These are phyloP conservation scores for Drosophila grimshawi DNA, from an alignment of 1,140 invertebrate genomes.

Conservation along the genomic window DNA sequence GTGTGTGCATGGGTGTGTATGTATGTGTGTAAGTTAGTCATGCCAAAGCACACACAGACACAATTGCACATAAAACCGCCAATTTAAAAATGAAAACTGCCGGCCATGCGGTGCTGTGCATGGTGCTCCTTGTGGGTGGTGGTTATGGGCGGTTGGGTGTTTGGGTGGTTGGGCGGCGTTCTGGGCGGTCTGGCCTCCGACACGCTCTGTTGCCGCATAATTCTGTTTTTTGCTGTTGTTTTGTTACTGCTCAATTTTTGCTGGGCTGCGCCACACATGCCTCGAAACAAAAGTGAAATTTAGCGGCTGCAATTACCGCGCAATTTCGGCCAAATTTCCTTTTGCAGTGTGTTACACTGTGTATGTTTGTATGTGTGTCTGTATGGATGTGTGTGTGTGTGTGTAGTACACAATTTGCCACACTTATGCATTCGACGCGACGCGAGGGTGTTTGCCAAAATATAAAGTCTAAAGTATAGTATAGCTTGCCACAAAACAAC, in stretches of 20 bases:
- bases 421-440: conserved; percentile 48
- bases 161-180: background rate
- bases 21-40: conserved; percentile 42
- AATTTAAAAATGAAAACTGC: conserved; percentile 84
- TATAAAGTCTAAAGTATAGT: conserved; percentile 45
- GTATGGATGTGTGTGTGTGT: conserved; percentile 18
- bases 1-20: background rate
- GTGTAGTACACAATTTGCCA: conserved; percentile 66
- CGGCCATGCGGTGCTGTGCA: conserved; percentile 44
- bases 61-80: conserved; percentile 82
- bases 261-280: conserved; percentile 51
- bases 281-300: conserved; percentile 76
- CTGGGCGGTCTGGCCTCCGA: conserved; percentile 1
- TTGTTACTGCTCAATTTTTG: conserved; percentile 75
- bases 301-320: conserved; percentile 81
- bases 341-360: conserved; percentile 38
- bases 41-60: conserved; percentile 33
- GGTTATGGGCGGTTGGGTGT: background rate
- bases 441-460: conserved; percentile 48
- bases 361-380: conserved; percentile 10
- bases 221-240: conserved; percentile 46
- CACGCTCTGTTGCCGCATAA: conserved; percentile 67
- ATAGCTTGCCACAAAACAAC: conserved; percentile 31
- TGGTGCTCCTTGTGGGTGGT: background rate
- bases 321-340: conserved; percentile 80